These are phyloP conservation scores for Nematopogon swammerdamellus DNA, from an alignment of 2,888 invertebrate species.

Conservation along the genomic window DNA sequence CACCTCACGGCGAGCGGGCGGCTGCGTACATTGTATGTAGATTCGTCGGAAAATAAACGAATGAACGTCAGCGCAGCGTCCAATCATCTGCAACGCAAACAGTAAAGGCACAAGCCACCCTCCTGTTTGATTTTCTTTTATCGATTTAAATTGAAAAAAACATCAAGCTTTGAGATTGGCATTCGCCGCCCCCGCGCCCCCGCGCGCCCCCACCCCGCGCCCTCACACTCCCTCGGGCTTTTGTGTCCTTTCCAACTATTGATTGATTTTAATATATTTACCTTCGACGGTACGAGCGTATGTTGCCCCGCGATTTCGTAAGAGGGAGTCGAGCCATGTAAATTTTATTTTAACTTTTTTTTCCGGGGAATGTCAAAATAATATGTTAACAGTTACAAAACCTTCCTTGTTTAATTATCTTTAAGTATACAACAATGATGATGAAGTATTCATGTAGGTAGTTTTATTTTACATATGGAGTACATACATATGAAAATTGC, in stretches of 20 bases:
- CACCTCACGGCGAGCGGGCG: background rate
- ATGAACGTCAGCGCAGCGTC: background rate
- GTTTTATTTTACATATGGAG: no score
- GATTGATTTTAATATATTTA: conserved; percentile 26
- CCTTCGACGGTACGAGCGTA: conserved; percentile 9
- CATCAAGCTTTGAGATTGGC: conserved; percentile 38
- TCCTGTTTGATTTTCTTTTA: conserved; percentile 12
- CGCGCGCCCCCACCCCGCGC: conserved; percentile 22
- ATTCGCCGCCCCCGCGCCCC: conserved; percentile 24
- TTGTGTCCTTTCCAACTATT: conserved; percentile 14
- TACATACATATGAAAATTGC: no score
- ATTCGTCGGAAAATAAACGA: background rate
- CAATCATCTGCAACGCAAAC: conserved; percentile 1
- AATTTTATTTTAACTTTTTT: no score
- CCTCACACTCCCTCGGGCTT: background rate
- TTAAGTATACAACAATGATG: no score
- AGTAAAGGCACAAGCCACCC: conserved; percentile 1
- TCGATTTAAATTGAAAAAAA: conserved; percentile 44
- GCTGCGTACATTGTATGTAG: background rate
- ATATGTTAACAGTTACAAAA: no score
- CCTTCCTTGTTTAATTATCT: no score
- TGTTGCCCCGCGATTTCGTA: no score
- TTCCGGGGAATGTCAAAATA: no score
- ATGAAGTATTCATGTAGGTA: no score
- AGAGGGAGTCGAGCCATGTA: no score